Conservation (phyloP, 2,797 vertebrate genomes). For the Botia almorhae region DNA sequence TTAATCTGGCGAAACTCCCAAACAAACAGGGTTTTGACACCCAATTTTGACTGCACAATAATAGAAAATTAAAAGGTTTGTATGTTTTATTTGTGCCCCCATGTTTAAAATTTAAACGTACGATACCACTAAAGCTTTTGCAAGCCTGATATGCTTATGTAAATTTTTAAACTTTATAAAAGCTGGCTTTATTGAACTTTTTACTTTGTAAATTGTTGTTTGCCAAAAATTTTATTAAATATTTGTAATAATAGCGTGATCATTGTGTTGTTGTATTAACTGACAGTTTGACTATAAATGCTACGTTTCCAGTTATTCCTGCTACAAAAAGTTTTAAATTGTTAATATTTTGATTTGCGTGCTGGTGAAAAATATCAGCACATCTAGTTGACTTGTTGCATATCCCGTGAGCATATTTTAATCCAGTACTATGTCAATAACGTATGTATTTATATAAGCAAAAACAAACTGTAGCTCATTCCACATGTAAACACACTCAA, state of each 20-base stretch:
- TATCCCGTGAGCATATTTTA: constrained; percentile 63
- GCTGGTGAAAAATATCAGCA: constrained; percentile 63
- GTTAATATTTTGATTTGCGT: constrained; percentile 41
- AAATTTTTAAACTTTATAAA: background rate
- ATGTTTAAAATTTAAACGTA: constrained; percentile 4
- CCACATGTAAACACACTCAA: constrained; percentile 46
- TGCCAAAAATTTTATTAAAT: constrained; percentile 36
- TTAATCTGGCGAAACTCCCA: background rate
- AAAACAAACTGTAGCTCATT: constrained; percentile 55
- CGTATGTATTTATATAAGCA: constrained; percentile 38
- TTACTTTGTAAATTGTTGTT: constrained; percentile 13
- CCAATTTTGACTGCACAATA: constrained; percentile 24
- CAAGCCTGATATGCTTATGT: background rate
- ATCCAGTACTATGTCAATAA: constrained; percentile 63
- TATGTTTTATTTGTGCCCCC: background rate
- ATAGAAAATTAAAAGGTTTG: background rate
- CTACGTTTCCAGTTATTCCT: background rate
- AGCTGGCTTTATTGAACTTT: constrained; percentile 8
- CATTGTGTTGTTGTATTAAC: background rate
- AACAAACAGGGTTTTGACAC: background rate
- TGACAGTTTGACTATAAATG: background rate
- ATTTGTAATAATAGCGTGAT: constrained; percentile 14
- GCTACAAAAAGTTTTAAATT: background rate
- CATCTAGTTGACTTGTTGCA: constrained; percentile 72
- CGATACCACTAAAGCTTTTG: constrained; percentile 33